Percentiles rank a stretch among this genome's conserved stretches.
These are phyloP conservation scores for Drosophila prosaltans DNA, from an alignment of 1,140 invertebrate species.

Conservation along the genomic window DNA sequence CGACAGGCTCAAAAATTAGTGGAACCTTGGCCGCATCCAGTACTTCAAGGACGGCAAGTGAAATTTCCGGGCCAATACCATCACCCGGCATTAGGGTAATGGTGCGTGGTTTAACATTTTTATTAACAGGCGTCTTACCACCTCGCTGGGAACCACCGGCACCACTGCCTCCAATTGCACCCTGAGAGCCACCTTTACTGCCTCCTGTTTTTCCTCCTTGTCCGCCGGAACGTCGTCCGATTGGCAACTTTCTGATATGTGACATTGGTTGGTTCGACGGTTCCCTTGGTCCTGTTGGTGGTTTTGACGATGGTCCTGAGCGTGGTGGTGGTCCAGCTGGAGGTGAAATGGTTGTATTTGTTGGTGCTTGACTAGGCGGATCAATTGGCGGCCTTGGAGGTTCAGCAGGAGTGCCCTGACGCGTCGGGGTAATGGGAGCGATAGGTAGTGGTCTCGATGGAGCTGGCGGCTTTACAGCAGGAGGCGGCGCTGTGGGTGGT, in stretches of 20 bases:
- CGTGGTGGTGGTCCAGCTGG: background rate
- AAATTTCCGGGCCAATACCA: constrained; percentile 99
- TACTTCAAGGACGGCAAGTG: constrained; percentile 97
- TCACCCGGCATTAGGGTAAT: constrained; percentile 96
- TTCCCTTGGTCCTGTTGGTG: background rate
- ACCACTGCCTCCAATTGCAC: background rate
- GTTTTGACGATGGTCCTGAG: background rate
- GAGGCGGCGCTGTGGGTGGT: background rate
- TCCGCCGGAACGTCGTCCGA: background rate
- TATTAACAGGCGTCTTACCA: background rate
- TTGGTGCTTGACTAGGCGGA: background rate
- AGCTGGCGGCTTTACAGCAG: background rate
- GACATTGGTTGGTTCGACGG: background rate
- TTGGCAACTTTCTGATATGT: background rate
- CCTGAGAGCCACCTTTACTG: background rate
- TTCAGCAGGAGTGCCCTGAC: background rate
- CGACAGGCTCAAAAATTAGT: constrained; percentile 98
- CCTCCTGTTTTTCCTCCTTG: background rate
- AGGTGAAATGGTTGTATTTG: background rate
- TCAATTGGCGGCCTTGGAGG: background rate
- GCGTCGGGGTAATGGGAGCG: background rate
- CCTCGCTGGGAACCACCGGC: background rate
- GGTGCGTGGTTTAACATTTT: constrained; percentile 1
- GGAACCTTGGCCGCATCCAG: constrained; percentile 97
- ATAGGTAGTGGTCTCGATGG: background rate